Conservation (phyloP, 1,140 invertebrate species). For the Drosophila ironensis region DNA sequence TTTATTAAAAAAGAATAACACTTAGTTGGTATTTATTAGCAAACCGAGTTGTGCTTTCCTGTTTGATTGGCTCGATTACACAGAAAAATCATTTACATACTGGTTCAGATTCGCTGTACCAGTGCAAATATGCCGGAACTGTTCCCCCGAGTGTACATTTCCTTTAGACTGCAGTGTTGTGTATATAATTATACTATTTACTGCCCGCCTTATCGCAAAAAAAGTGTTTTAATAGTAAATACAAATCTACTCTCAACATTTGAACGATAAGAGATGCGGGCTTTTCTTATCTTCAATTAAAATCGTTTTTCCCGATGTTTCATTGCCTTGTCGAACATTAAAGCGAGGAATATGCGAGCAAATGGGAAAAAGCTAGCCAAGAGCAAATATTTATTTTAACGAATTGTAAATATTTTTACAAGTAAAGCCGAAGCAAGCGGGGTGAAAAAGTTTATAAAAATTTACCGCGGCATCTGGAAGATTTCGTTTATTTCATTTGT, state of each 20-base stretch:
- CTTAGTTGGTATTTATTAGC: conserved; percentile 12
- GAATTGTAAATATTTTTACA: conserved; percentile 77
- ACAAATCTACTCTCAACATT: too few species aligned
- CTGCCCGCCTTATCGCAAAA: conserved; percentile 6
- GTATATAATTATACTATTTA: not conserved
- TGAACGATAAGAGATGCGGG: too few species aligned
- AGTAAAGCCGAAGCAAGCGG: conserved; percentile 35
- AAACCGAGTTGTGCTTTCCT: not conserved
- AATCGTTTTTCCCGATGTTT: too few species aligned
- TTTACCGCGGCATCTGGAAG: conserved; percentile 64
- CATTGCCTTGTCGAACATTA: too few species aligned
- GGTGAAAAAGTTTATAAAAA: conserved; percentile 76
- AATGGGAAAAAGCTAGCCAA: conserved; percentile 14
- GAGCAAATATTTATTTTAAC: conserved; percentile 69
- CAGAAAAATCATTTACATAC: conserved; percentile 24
- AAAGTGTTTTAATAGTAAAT: not conserved
- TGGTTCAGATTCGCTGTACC: conserved; percentile 14
- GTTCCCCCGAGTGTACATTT: conserved; percentile 21
- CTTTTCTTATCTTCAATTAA: too few species aligned
- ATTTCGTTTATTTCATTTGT: conserved; percentile 78
- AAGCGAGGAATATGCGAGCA: not conserved
- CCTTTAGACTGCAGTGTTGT: not conserved
- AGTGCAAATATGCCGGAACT: conserved; percentile 26
- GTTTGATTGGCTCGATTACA: conserved; percentile 4
- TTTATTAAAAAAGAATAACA: conserved; percentile 23